These are phyloP conservation scores for Hypothenemus hampei DNA, from an alignment of 1,140 invertebrate genomes.

Conservation along the genomic window DNA sequence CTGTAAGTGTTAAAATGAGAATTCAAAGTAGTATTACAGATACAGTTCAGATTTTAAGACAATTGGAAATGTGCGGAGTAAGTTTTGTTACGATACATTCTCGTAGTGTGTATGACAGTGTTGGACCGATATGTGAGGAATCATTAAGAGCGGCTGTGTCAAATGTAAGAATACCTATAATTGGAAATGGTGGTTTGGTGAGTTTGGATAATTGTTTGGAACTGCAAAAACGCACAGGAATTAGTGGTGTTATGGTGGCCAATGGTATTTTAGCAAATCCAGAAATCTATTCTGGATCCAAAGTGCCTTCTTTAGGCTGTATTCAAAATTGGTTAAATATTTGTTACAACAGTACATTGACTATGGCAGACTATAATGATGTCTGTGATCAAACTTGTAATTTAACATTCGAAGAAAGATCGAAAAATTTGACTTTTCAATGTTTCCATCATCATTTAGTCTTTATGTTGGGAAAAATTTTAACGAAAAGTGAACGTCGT, in stretches of 20 bases:
- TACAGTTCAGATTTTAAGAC: conserved; percentile 70
- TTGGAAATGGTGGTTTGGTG: conserved; percentile 89
- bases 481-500: conserved; percentile 63
- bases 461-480: conserved; percentile 84
- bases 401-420: conserved; percentile 40
- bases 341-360: conserved; percentile 45
- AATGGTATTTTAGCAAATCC: conserved; percentile 88
- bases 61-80: conserved; percentile 77
- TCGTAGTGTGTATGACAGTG: conserved; percentile 72
- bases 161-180: conserved; percentile 69
- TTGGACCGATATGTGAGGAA: conserved; percentile 70
- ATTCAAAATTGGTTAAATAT: conserved; percentile 84
- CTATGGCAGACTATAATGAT: conserved; percentile 16
- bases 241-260: conserved; percentile 84
- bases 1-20: conserved; percentile 90
- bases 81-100: conserved; percentile 90
- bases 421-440: conserved; percentile 60
- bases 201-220: conserved; percentile 62
- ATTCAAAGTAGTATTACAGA: conserved; percentile 54
- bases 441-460: conserved; percentile 91
- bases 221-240: conserved; percentile 63
- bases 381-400: neutral
- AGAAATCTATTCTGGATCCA: conserved; percentile 70
- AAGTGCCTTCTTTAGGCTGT: conserved; percentile 68
- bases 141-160: conserved; percentile 70